phyloP scores from a whole-genome alignment of 2,888 invertebrate genomes.

The Lomographa bimaculata region DNA sequence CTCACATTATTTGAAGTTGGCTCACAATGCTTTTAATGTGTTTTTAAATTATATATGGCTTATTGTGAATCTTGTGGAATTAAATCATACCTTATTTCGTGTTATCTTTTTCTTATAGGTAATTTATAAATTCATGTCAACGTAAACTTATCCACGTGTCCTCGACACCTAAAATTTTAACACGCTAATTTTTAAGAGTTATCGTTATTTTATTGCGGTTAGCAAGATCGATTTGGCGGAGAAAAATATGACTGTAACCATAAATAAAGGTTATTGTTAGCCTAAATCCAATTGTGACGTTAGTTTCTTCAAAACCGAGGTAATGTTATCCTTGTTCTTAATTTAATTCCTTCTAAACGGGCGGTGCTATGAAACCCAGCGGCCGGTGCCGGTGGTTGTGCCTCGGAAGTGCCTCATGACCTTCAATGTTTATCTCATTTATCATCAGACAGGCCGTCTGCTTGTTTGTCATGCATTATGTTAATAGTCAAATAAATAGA shows the following conservation, averaged over 20 bases:
- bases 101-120: constrained; percentile 18
- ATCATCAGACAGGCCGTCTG: constrained; percentile 21
- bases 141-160: constrained; percentile 14
- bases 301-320: too few species aligned
- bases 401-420: constrained; percentile 26
- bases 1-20: constrained; percentile 8
- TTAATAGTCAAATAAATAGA: constrained; percentile 20
- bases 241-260: too few species aligned
- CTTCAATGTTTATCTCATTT: constrained; percentile 24
- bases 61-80: constrained; percentile 5
- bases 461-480: constrained; percentile 24
- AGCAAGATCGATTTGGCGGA: too few species aligned
- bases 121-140: constrained; percentile 16
- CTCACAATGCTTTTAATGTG: constrained; percentile 16
- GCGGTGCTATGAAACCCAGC: constrained; percentile 2
- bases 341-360: constrained; percentile 3
- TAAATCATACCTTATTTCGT: not conserved
- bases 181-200: not conserved
- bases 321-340: too few species aligned
- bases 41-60: constrained; percentile 2
- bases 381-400: constrained; percentile 12
- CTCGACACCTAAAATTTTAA: constrained; percentile 17
- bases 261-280: too few species aligned
- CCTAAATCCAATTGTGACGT: too few species aligned
- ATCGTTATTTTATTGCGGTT: too few species aligned